Conservation (phyloP, 2,797 vertebrate species). For the Sorex maritimensis region DNA sequence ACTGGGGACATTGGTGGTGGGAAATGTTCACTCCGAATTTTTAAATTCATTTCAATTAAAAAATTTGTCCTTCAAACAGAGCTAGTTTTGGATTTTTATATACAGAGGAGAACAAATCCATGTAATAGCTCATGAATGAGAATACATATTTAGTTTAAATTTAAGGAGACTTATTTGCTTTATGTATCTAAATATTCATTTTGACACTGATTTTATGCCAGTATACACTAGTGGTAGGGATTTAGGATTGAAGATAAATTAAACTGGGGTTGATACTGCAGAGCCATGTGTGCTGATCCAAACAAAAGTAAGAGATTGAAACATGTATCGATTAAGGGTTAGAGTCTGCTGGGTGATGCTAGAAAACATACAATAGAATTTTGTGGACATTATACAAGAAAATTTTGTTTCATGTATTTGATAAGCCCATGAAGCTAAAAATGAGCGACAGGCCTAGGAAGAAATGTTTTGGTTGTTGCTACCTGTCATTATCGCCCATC, state of each 20-base stretch:
- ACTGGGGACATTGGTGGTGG: no score
- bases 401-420: background rate
- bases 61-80: background rate
- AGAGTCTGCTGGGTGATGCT: background rate
- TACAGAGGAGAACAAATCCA: background rate
- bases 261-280: background rate
- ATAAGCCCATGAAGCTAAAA: background rate
- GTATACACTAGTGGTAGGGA: background rate
- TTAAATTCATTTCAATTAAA: background rate
- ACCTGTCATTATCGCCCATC: background rate
- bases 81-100: background rate
- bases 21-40: background rate
- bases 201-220: background rate
- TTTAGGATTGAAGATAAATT: background rate
- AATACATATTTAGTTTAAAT: background rate
- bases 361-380: background rate
- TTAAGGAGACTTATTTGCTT: background rate
- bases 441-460: background rate
- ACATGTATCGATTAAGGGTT: background rate
- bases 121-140: slow-evolving; percentile 10
- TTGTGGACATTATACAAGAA: background rate
- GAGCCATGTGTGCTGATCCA: background rate
- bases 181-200: background rate
- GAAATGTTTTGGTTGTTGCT: background rate
- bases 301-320: background rate